Base-by-base conservation (phyloP, 1,140 invertebrate species). In the Piezodorus guildinii region DNA sequence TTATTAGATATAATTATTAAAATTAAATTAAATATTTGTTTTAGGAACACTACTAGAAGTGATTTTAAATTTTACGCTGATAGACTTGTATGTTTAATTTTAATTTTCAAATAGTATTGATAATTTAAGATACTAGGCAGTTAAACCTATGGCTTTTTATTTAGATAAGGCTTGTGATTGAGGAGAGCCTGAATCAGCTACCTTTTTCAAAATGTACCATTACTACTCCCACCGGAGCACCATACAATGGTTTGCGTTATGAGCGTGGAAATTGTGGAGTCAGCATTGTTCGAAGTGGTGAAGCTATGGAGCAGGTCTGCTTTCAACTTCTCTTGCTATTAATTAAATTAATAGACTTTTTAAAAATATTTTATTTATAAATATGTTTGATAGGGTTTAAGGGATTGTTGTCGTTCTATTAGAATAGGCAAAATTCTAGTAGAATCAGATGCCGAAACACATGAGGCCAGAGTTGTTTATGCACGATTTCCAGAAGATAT, bases 61-160 rank as follows among this genome's bases (percentile, higher is more conserved):
- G 95, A 99, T 76, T 98, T 98, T 75, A 97, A 98, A 74, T 98
- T 99, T 76, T 97, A 94, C 76, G 95, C 96, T 10, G 96, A 98
- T 77, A 83, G 95, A 72, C 73, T 88, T 75, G 85, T 87, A 78
- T 80, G 76, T 71, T 64, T 45, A 63, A 62, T 45, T 9, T 34
- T 17, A 14, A 59, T 54, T 66, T 25, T 46, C 30, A 30, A 59
- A 34, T 30, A 30, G 60, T 51, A 58, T 65, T 60, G 52, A 58
- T 66, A 43, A 39, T 6, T 39, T 39, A 10, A 39, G 2, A 39
- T 39, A 39, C 34, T 39, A 1, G 6, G 6, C 5, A 58, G 16
- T 58, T 6, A 25, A 6, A 14, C n/a, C 1, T 62, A 39, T 39
- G 6, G 34, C 34, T 39, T 39, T 39, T 39, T 64, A 21, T 68